These are phyloP conservation scores for Shinisaurus crocodilurus DNA, from an alignment of 2,113 vertebrate genomes.

Conservation along the genomic window DNA sequence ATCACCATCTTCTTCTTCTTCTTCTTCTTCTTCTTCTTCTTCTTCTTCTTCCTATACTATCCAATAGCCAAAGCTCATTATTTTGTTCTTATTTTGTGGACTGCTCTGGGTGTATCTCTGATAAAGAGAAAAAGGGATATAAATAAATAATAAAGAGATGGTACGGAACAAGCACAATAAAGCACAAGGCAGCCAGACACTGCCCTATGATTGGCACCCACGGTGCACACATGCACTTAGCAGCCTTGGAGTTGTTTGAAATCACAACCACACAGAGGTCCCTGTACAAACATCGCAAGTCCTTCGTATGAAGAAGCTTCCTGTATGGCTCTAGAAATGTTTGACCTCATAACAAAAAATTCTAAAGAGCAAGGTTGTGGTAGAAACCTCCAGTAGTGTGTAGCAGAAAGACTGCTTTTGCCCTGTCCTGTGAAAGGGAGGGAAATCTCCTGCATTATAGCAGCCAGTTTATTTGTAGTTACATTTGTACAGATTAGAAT, in stretches of 20 bases:
- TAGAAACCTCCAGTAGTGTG: too few relatives aligned
- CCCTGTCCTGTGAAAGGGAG: background rate
- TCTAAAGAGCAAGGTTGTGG: background rate
- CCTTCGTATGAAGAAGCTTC: background rate
- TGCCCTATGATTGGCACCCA: background rate
- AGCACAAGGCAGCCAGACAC: background rate
- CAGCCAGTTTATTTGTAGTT: background rate
- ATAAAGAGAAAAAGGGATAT: background rate
- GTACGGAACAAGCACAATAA: background rate
- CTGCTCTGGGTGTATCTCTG: background rate
- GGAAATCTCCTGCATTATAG: background rate
- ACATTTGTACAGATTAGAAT: background rate
- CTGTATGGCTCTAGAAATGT: background rate
- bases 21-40: too few relatives aligned
- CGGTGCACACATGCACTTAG: background rate
- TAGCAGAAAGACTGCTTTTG: background rate
- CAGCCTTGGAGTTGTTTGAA: background rate
- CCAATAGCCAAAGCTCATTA: too few relatives aligned
- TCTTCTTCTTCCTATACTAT: too few relatives aligned
- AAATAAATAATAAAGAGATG: background rate
- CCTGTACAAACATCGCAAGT: background rate
- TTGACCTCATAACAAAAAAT: background rate
- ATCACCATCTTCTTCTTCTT: too few relatives aligned
- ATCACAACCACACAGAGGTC: background rate
- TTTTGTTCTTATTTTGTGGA: background rate